phyloP scores from a whole-genome alignment of 2,888 invertebrate species.

The Archips xylosteana region DNA sequence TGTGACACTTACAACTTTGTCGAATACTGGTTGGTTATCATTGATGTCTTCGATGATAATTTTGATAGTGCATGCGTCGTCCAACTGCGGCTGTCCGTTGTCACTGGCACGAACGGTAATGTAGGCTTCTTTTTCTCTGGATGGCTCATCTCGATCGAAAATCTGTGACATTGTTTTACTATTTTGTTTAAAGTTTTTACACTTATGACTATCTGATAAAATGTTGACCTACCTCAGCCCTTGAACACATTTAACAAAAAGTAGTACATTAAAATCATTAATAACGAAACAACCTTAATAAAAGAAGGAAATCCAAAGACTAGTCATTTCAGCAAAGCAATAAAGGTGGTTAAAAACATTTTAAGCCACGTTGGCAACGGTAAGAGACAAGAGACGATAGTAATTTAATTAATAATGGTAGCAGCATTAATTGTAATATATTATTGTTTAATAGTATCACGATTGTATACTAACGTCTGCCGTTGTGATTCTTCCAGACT shows the following conservation, averaged over 20 bases:
- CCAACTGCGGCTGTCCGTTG: conserved; percentile 95
- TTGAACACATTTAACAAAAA: conserved; percentile 27
- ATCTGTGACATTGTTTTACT: conserved; percentile 71
- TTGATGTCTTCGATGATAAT: conserved; percentile 96
- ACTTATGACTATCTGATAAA: background rate
- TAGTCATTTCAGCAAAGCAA: background rate
- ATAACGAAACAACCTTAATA: background rate
- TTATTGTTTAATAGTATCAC: background rate
- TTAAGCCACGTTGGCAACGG: too few relatives aligned
- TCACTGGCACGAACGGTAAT: conserved; percentile 96
- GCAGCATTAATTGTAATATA: background rate
- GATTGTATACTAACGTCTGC: conserved; percentile 82
- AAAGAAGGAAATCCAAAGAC: background rate
- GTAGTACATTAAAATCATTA: conserved; percentile 14
- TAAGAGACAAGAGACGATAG: background rate
- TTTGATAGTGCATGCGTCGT: conserved; percentile 97
- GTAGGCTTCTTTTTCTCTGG: conserved; percentile 92
- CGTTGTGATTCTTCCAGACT: conserved; percentile 91
- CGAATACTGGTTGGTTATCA: conserved; percentile 94
- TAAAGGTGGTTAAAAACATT: background rate
- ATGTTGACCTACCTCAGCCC: conserved; percentile 33
- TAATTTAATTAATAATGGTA: background rate
- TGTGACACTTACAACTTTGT: conserved; percentile 89
- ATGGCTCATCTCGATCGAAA: conserved; percentile 96
- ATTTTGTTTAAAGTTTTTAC: conserved; percentile 1